These are phyloP conservation scores for Plebejus melissa DNA, from an alignment of 2,888 invertebrate genomes.

Conservation along the genomic window DNA sequence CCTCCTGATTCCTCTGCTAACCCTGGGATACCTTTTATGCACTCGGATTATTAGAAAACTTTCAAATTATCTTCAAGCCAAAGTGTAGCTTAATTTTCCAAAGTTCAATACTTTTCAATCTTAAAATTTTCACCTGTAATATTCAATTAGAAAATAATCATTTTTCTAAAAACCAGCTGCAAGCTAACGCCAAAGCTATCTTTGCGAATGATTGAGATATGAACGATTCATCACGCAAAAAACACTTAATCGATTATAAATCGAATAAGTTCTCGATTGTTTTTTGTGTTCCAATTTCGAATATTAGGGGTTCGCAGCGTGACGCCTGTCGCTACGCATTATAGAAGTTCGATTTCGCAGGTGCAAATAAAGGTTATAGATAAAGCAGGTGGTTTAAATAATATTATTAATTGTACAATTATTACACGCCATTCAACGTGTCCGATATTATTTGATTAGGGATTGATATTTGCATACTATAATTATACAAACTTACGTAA, in stretches of 20 bases:
- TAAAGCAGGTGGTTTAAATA: conserved; percentile 48
- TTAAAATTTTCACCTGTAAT: too few relatives aligned
- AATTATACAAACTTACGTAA: not conserved
- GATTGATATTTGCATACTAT: conserved; percentile 3
- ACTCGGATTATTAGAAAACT: too few relatives aligned
- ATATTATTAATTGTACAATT: not conserved
- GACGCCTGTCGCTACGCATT: conserved; percentile 48
- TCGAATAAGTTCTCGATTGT: conserved; percentile 20
- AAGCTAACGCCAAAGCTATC: not conserved
- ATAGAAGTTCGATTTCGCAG: conserved; percentile 68
- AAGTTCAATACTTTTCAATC: too few relatives aligned
- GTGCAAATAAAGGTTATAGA: conserved; percentile 58
- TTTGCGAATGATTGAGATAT: not conserved
- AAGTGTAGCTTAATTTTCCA: too few relatives aligned
- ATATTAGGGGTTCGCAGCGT: conserved; percentile 62
- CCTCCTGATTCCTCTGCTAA: too few relatives aligned
- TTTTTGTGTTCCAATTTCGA: conserved; percentile 12
- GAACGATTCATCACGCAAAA: not conserved
- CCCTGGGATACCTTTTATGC: too few relatives aligned
- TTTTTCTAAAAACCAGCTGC: too few relatives aligned
- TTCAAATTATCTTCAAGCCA: too few relatives aligned
- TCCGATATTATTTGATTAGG: conserved; percentile 18
- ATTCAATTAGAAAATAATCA: too few relatives aligned
- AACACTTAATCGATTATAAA: conserved; percentile 20
- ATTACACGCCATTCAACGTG: conserved; percentile 34